Base-by-base conservation (phyloP, 1,140 invertebrate species). In the Agrilus planipennis region DNA sequence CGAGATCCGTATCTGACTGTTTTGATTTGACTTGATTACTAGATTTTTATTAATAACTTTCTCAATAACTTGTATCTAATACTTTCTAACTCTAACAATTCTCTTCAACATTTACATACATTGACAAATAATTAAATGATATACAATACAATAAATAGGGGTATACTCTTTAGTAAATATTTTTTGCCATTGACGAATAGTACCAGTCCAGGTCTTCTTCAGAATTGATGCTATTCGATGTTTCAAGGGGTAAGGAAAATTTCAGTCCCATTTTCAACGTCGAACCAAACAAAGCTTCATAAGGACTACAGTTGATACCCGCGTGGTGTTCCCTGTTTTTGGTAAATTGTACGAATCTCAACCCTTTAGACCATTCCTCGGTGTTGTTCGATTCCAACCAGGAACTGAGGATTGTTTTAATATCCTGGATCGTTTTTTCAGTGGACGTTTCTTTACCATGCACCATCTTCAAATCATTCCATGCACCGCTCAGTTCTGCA, bases 401-500 rank as follows among this genome's bases (percentile, higher is more conserved):
- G 5, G 53, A 18, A 6, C 2, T 10, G 2, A 41, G 14, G 21
- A 41, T 41, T n/a, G 23, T 41, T 16, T 41, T 31, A 15, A 62
- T 46, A 41, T 63, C 58, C 48, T 60, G 58, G 42, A 60, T 63
- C 2, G 49, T 47, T n/a, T 55, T 29, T 41, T 61, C 53, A 6
- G 55, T 54, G 25, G 36, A 52, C n/a, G 39, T 49, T 44, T 56
- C 50, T 34, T 57, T 55, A 22, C 57, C 60, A 41, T 58, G 47
- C 11, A 60, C 51, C n/a, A 62, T 39, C 41, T 47, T 64, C 3
- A 59, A 15, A 11, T 35, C 42, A 46, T 41, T 36, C 63, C 61
- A 69, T 29, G 60, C 46, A 19, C 31, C 20, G 11, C 19, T 35
- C 22, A 65, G 14, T 39, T 58, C 32, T 21, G 46, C 16, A 22